Base-by-base conservation (phyloP, 2,797 vertebrate genomes). In the Cuculus canorus region DNA sequence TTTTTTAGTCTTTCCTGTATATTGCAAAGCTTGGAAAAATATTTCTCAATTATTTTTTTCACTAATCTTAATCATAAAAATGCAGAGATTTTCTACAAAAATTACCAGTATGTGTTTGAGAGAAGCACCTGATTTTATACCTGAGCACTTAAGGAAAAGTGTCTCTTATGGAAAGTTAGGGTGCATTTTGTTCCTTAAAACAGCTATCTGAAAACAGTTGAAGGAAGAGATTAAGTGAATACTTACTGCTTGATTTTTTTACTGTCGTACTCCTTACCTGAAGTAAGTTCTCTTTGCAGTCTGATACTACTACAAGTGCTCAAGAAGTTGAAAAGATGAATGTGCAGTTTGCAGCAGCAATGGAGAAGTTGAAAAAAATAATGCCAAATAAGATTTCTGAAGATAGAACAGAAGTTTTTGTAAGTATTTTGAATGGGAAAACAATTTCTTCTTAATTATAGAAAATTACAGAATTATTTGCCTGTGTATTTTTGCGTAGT, bases 371-470 rank as follows among this genome's bases (percentile, higher is more conserved):
- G 71, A 98, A 97, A 95, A 95, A 97, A 47, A 97, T 94, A 1
- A 91, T 99, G 59, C 97, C 97, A 28, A 77, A 98, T 45, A 99
- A 98, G 95, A 93, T 90, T 17, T 98, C 98, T 2, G 35, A 99
- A 37, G 98, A 98, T 43, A 98, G 98, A 13, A 96, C 97, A 33
- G 97, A 98, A 7, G 98, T 99, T 92, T 99, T 98, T 89, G 99
- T 99, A 97, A 98, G 99, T 98, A 91, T 92, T 88, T 86, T 21
- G 43, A 87, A 63, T 66, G 24, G 57, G 71, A 87, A 80, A 24
- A 11, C 10, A 45, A 14, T 48, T 86, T 89, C 14, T 82, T 68
- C 21, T 76, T 78, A 43, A 70, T 69, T 56, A 56, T 28, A 81
- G 91, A 69, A 77, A 52, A 57, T 13, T 9, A 60, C 22, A 39